Conservation (phyloP, 2,113 vertebrate species). For the Gambusia affinis region DNA sequence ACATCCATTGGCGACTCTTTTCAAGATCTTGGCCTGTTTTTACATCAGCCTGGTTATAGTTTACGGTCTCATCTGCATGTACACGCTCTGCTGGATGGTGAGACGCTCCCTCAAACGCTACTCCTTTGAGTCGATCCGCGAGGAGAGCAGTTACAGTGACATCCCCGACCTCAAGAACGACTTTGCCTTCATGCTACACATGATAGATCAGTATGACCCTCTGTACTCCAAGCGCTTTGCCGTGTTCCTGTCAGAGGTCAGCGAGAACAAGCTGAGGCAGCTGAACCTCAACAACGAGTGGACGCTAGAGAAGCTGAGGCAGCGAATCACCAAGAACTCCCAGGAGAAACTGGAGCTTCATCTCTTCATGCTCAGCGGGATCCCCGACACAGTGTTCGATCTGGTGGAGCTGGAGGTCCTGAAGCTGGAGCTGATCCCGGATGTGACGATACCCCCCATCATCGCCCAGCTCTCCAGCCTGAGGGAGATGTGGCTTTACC, state of each 20-base stretch:
- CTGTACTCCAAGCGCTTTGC: slow-evolving; percentile 97
- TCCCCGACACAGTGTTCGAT: slow-evolving; percentile 96
- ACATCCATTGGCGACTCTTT: slow-evolving; percentile 95
- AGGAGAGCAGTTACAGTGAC: slow-evolving; percentile 98
- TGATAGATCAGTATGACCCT: slow-evolving; percentile 96
- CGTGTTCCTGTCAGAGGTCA: slow-evolving; percentile 96
- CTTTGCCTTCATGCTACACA: slow-evolving; percentile 98
- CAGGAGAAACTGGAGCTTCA: slow-evolving; percentile 96
- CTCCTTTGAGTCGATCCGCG: slow-evolving; percentile 96
- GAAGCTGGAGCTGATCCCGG: slow-evolving; percentile 95
- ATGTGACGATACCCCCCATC: slow-evolving; percentile 96
- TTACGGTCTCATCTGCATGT: slow-evolving; percentile 96
- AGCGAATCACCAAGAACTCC: slow-evolving; percentile 94
- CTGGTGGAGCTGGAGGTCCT: slow-evolving; percentile 93
- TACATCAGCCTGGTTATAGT: slow-evolving; percentile 95
- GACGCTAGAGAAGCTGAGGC: slow-evolving; percentile 95
- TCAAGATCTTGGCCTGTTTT: slow-evolving; percentile 96
- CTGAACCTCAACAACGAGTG: slow-evolving; percentile 98
- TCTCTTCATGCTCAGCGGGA: slow-evolving; percentile 97
- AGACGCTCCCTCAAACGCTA: slow-evolving; percentile 93
- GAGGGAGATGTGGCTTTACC: slow-evolving; percentile 96
- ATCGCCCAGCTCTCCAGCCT: slow-evolving; percentile 94
- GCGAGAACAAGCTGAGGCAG: slow-evolving; percentile 96
- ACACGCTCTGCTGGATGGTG: slow-evolving; percentile 97
- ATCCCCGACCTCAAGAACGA: slow-evolving; percentile 97